These are phyloP conservation scores for Tupaia chinensis DNA, from an alignment of 2,113 vertebrate species.

Conservation along the genomic window DNA sequence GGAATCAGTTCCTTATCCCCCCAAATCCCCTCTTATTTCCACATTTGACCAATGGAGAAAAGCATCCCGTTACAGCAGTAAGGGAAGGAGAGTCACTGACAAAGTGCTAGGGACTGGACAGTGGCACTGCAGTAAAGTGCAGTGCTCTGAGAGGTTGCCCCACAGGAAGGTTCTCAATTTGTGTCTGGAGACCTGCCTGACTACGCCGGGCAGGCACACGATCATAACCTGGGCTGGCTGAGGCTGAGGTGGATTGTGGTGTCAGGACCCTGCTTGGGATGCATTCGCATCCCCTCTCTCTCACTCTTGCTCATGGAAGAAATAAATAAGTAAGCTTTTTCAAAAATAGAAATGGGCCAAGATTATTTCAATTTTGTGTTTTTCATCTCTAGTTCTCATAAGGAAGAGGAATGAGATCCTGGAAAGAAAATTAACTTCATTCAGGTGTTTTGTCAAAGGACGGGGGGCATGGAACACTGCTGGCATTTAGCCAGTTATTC, in stretches of 20 bases:
- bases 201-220: no score
- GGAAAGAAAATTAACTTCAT: not conserved
- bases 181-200: no score
- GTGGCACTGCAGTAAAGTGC: no score
- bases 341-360: not conserved
- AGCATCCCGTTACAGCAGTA: not conserved
- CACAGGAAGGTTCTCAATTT: no score
- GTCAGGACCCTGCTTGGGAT: no score
- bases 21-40: not conserved
- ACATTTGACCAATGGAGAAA: not conserved
- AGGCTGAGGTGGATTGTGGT: no score
- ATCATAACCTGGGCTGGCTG: no score
- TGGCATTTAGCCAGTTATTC: slow-evolving; percentile 5
- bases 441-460: not conserved
- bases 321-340: no score
- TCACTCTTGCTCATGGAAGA: no score
- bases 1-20: not conserved
- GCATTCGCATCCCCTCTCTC: no score
- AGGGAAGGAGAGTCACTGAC: not conserved
- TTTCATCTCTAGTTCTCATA: not conserved
- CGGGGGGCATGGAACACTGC: not conserved
- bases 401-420: not conserved
- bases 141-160: no score
- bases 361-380: not conserved
- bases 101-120: not conserved